Evolutionary conservation across 2,113 vertebrate species (phyloP).

Genomic region (Okapia johnstoni): DNA sequence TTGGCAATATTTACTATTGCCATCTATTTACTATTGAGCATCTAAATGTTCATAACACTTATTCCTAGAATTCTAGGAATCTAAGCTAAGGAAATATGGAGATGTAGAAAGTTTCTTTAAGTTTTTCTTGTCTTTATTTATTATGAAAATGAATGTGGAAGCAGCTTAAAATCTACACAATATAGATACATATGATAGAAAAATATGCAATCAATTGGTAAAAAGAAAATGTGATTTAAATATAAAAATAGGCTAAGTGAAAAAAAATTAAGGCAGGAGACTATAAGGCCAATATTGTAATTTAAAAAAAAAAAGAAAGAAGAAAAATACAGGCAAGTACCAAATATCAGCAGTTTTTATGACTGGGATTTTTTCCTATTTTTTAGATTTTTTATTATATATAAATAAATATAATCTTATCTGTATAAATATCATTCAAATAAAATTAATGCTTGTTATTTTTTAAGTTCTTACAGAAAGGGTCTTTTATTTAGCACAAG

Average conservation of each 20-base stretch:
- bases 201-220: background rate
- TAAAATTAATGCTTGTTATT: background rate
- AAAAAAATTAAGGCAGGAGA: background rate
- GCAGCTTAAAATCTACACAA: background rate
- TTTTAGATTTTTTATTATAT: background rate
- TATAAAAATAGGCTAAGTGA: background rate
- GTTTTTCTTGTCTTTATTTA: background rate
- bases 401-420: background rate
- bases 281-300: background rate
- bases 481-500: background rate
- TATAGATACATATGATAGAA: background rate
- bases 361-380: background rate
- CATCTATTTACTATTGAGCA: background rate
- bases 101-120: background rate
- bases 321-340: background rate
- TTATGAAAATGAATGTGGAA: background rate
- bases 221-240: background rate
- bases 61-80: background rate
- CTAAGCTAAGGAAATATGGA: background rate
- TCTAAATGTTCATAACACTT: background rate
- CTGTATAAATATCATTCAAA: background rate
- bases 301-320: background rate
- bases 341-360: background rate
- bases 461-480: background rate
- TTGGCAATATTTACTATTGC: background rate